These are phyloP conservation scores for Garrulus glandarius DNA, from an alignment of 2,797 vertebrate species.

Conservation along the genomic window DNA sequence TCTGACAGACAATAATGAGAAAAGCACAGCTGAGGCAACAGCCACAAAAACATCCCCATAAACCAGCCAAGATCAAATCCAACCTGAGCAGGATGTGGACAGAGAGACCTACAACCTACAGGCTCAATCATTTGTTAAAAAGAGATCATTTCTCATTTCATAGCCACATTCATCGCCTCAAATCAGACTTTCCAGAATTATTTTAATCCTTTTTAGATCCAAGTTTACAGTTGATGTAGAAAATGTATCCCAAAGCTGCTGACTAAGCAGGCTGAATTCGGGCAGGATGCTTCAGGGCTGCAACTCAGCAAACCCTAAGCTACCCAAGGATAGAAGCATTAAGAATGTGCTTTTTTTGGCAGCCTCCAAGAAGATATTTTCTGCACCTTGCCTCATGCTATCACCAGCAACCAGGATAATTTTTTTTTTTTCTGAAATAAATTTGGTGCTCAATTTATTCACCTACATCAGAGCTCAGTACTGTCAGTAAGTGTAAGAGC, in stretches of 20 bases:
- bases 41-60: not conserved
- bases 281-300: not conserved
- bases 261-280: not conserved
- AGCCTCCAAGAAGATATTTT: not conserved
- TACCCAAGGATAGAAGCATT: not conserved
- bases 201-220: not conserved
- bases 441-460: not conserved
- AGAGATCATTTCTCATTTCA: not conserved
- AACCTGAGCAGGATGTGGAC: not conserved
- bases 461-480: not conserved
- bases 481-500: not conserved
- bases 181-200: not conserved
- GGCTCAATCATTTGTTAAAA: not conserved
- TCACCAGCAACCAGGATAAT: not conserved
- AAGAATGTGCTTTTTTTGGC: not conserved
- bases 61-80: not conserved
- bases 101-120: not conserved
- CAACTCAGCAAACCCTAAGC: not conserved
- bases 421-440: not conserved
- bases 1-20: not conserved
- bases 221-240: not conserved
- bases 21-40: not conserved
- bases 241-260: not conserved
- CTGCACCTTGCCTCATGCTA: not conserved
- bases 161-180: accelerated